Base-by-base conservation (phyloP, 2,888 invertebrate genomes). In the Lissonota sp. region DNA sequence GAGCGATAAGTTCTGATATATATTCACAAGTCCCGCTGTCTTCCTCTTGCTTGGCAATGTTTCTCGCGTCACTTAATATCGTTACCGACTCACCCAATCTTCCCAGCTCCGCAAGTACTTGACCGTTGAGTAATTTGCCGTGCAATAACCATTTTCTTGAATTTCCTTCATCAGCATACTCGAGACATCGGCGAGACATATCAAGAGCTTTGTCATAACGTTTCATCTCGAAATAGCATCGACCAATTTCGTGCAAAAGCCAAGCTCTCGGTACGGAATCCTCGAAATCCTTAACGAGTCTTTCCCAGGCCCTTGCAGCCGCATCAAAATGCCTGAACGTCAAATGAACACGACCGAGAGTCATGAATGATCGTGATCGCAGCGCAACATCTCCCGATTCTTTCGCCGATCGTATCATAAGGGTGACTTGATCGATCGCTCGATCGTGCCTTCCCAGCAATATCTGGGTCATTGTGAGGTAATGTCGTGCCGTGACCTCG, bases 281-380 rank as follows among this genome's bases (percentile, higher is more conserved):
- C 51, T 85, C 66, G 12, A 85, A 49, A 40, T 74, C 67, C 6
- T n/a, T n/a, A 1, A 84, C 73, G 5, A 91, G 73, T 6, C 86
- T 75, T 37, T 90, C 83, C 90, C 91, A 91, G 0, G 88, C 88
- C 4, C 72, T 84, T 0, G 88, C 88, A 0, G 88, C 86, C 0
- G 90, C 91, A 5, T 87, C 79, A 16, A 91, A 37, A 76, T 91
- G 89, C 0, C 89, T 87, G 26, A 90, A 91, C 46, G 83, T 87
- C 16, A 91, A 73, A 37, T 91, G 91, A 10, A 91, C 90, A 70
- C 85, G 88, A 3, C 91, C 91, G 8, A 91, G 14, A 1, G 87
- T 88, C 10, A 86, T 84, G 4, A 91, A 72, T 0, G 90, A 86
- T 8, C 85, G 70, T 7, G 84, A 83, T 39, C 84, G 49, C 10